These are phyloP conservation scores for Schizopygopsis malacanthus DNA, from an alignment of 2,797 vertebrate species.

Conservation along the genomic window DNA sequence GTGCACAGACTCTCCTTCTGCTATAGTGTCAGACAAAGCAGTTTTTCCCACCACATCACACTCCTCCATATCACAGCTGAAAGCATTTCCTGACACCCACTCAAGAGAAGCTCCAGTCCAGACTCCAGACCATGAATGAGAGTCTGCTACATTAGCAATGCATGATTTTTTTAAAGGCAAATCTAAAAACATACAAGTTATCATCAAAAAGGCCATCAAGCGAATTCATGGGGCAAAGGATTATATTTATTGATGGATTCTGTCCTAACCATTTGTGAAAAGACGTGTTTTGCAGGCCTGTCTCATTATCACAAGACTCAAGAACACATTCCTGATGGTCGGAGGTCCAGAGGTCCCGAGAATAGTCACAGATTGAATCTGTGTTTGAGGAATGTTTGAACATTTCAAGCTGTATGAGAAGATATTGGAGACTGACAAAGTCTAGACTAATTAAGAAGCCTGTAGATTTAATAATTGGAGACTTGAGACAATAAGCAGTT, in stretches of 20 bases:
- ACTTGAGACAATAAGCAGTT: not conserved
- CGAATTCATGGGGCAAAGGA: not conserved
- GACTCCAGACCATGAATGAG: not conserved
- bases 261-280: too few relatives aligned
- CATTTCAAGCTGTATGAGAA: not conserved
- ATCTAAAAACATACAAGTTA: not conserved
- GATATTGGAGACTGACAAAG: not conserved
- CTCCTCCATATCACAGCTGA: not conserved
- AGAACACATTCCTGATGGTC: not conserved
- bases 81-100: conserved; percentile 17
- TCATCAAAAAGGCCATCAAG: not conserved
- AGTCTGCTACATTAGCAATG: not conserved
- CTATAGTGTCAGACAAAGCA: conserved; percentile 59
- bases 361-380: not conserved
- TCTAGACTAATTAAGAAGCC: not conserved
- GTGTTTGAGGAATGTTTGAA: conserved; percentile 1
- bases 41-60: conserved; percentile 18
- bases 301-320: not conserved
- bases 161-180: not conserved
- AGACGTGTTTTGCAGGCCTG: too few relatives aligned
- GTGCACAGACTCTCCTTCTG: conserved; percentile 21
- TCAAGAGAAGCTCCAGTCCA: conserved; percentile 12
- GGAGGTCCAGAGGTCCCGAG: not conserved
- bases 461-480: not conserved
- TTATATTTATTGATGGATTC: not conserved